phyloP scores from a whole-genome alignment of 2,113 vertebrate species.

The Formicarius rufipectus region DNA sequence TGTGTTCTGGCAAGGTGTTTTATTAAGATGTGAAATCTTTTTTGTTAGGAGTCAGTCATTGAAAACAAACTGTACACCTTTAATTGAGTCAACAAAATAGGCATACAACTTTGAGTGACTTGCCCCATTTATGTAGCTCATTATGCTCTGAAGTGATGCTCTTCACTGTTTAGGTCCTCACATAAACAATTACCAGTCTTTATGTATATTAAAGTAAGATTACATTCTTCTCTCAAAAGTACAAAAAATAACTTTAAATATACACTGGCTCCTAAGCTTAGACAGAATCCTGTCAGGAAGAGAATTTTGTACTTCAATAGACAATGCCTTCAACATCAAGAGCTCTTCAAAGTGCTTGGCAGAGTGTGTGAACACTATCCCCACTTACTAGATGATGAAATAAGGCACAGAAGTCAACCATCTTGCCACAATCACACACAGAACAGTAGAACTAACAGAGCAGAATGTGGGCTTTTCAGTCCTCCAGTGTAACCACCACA shows the following conservation, averaged over 20 bases:
- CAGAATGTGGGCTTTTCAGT: background rate
- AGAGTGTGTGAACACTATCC: background rate
- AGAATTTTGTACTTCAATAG: background rate
- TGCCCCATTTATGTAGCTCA: background rate
- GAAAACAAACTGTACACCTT: background rate
- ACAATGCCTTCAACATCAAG: conserved; percentile 8
- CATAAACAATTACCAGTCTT: background rate
- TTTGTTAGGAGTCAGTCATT: conserved; percentile 4
- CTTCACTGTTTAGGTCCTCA: background rate
- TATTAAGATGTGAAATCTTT: background rate
- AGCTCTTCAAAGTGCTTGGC: conserved; percentile 47
- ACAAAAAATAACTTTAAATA: conserved; percentile 53
- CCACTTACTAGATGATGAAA: background rate
- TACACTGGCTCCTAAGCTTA: background rate
- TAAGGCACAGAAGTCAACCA: conserved; percentile 56
- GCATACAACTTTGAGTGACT: background rate
- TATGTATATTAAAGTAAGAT: background rate
- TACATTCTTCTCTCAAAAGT: background rate
- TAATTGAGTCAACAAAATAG: background rate
- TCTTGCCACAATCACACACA: background rate
- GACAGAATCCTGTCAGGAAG: background rate
- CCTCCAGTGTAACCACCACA: background rate
- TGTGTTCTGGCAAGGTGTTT: background rate
- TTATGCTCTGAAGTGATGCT: background rate
- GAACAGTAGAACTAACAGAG: background rate